Percentiles rank a stretch among this genome's conserved stretches.
phyloP scores from a whole-genome alignment of 2,888 invertebrate species.

The Incurvaria masculella region DNA sequence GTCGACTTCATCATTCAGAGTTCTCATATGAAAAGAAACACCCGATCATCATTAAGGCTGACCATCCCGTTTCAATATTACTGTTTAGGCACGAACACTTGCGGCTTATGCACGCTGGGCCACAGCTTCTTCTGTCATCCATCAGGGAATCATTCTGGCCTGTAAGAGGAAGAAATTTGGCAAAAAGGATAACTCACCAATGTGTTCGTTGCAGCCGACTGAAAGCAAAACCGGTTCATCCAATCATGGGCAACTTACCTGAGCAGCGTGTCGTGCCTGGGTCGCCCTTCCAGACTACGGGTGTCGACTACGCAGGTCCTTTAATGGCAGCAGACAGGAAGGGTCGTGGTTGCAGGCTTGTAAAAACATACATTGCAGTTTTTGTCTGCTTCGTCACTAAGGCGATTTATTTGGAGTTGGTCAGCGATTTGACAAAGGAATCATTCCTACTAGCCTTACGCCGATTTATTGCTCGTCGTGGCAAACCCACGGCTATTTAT shows the following conservation, averaged over 20 bases:
- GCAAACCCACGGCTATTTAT: constrained; percentile 6
- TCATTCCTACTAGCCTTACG: constrained; percentile 7
- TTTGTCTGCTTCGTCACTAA: neutral
- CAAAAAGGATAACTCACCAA: neutral
- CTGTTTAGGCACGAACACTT: neutral
- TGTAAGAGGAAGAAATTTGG: neutral
- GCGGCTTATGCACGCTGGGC: neutral
- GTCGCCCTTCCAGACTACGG: constrained; percentile 8
- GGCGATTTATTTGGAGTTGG: constrained; percentile 12
- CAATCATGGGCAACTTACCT: constrained; percentile 10
- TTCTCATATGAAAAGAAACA: neutral
- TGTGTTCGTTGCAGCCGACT: neutral
- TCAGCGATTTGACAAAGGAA: constrained; percentile 6
- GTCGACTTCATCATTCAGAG: neutral
- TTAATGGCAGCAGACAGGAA: too few species aligned
- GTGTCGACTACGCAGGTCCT: constrained; percentile 4
- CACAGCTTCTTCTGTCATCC: neutral
- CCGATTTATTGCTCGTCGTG: constrained; percentile 10
- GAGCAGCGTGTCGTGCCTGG: constrained; percentile 8
- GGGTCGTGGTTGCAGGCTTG: too few species aligned
- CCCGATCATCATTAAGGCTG: neutral
- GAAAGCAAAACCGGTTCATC: neutral
- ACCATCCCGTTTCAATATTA: neutral
- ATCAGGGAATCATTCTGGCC: neutral
- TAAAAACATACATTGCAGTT: too few species aligned